phyloP scores from a whole-genome alignment of 2,797 vertebrate genomes.

The Falco cherrug region DNA sequence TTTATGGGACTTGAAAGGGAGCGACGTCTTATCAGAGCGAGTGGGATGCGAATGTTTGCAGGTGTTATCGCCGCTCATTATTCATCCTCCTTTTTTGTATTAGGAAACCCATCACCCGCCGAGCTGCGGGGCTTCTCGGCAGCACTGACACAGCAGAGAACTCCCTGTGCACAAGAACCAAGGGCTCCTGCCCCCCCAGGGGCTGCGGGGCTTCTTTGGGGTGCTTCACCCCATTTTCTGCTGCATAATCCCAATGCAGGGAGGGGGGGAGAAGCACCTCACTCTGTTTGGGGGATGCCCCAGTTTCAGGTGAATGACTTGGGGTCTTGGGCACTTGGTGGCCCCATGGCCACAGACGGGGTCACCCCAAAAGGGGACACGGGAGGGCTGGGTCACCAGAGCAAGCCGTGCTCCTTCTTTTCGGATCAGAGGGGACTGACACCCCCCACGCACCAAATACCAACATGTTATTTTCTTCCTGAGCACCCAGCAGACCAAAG shows the following conservation, averaged over 20 bases:
- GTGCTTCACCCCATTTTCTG: not conserved
- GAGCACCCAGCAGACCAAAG: not conserved
- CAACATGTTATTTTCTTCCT: not conserved
- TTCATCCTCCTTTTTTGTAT: not conserved
- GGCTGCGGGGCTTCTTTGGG: rapidly evolving
- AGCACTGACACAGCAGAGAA: not conserved
- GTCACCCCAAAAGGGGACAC: not conserved
- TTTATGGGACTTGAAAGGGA: conserved; percentile 25
- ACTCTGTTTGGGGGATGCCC: rapidly evolving
- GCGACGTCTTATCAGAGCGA: not conserved
- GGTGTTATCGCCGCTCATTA: not conserved
- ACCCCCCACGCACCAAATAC: not conserved
- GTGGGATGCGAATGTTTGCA: not conserved
- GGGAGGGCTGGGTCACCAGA: not conserved
- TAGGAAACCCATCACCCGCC: not conserved
- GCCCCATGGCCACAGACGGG: rapidly evolving
- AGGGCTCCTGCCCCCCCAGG: not conserved
- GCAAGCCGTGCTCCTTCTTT: not conserved
- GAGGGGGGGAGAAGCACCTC: no score
- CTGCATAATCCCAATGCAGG: not conserved
- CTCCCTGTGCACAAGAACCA: not conserved
- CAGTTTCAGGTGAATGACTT: not conserved
- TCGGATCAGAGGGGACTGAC: not conserved
- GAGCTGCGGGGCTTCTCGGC: not conserved
- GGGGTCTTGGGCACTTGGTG: not conserved